A percentile compares a stretch with the other conserved stretches of the same genome.
Evolutionary conservation across 2,113 vertebrate species (phyloP).

Genomic region (Epinephelus cyanopodus): DNA sequence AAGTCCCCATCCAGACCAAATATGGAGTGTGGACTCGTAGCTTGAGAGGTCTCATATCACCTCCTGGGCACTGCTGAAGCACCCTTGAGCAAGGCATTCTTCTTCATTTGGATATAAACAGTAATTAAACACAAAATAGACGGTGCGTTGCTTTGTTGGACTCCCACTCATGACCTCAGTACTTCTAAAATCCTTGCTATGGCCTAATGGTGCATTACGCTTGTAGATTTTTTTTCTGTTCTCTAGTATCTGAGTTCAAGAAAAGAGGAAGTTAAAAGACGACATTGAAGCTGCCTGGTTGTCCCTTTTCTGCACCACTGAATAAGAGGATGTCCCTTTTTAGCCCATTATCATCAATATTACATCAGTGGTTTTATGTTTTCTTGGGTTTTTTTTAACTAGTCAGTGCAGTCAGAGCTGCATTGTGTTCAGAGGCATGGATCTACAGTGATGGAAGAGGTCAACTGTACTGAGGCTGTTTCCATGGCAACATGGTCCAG

Average conservation of each 20-base stretch:
- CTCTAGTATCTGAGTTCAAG: background rate
- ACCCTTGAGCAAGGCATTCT: too few relatives aligned
- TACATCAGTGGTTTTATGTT: background rate
- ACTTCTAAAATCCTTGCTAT: background rate
- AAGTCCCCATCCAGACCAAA: too few relatives aligned
- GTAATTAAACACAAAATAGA: background rate
- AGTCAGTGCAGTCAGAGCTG: conserved; percentile 78
- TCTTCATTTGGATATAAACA: background rate
- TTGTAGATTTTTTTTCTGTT: background rate
- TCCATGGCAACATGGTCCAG: conserved; percentile 66
- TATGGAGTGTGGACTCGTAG: too few relatives aligned
- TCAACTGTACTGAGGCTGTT: conserved; percentile 84
- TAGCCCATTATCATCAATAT: background rate
- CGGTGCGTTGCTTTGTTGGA: background rate
- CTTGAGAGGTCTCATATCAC: too few relatives aligned
- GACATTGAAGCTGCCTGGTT: too few relatives aligned
- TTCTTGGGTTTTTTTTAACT: conserved; percentile 8
- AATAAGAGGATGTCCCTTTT: background rate
- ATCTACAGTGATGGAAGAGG: conserved; percentile 78
- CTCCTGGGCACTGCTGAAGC: too few relatives aligned
- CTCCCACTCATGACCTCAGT: background rate
- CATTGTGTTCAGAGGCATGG: conserved; percentile 78
- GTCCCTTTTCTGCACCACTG: background rate
- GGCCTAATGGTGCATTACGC: background rate
- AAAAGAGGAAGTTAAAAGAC: conserved; percentile 14